phyloP scores from a whole-genome alignment of 2,797 vertebrate genomes.

The Darevskia mixta region DNA sequence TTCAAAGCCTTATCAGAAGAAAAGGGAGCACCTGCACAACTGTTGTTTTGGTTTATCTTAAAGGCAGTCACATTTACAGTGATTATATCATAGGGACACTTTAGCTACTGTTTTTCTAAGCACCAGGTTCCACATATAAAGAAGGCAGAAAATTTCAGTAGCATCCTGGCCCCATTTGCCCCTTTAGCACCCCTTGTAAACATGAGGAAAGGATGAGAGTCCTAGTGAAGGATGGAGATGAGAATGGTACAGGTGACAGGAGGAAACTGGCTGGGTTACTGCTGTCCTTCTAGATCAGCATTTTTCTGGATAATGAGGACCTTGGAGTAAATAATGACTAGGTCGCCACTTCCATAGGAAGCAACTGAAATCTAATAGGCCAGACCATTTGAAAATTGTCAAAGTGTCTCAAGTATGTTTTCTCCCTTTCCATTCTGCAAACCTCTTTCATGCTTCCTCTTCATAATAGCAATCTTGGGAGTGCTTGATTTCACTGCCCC shows the following conservation, averaged over 20 bases:
- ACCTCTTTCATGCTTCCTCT: background rate
- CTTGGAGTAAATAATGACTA: background rate
- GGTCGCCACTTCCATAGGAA: slow-evolving; percentile 19
- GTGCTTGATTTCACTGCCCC: background rate
- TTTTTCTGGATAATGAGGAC: background rate
- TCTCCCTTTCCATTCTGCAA: background rate
- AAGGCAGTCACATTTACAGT: slow-evolving; percentile 61
- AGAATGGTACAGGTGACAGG: background rate
- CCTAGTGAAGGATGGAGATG: background rate
- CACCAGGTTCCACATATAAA: no score
- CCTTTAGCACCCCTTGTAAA: rapidly evolving
- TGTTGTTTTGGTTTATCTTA: slow-evolving; percentile 30
- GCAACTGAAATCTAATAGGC: slow-evolving; percentile 44
- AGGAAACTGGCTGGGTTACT: background rate
- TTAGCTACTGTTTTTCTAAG: no score
- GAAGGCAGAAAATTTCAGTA: rapidly evolving
- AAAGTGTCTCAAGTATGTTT: background rate
- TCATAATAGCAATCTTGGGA: background rate
- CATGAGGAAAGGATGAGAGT: background rate
- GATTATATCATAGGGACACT: background rate
- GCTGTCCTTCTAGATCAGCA: background rate
- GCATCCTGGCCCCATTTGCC: slow-evolving; percentile 37
- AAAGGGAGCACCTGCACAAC: background rate
- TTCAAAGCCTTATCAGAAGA: slow-evolving; percentile 9
- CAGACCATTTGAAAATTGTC: background rate